A percentile compares a stretch with the other conserved stretches of the same genome.
phyloP scores from a whole-genome alignment of 2,888 invertebrate genomes.

The Lasioglossum lativentre region DNA sequence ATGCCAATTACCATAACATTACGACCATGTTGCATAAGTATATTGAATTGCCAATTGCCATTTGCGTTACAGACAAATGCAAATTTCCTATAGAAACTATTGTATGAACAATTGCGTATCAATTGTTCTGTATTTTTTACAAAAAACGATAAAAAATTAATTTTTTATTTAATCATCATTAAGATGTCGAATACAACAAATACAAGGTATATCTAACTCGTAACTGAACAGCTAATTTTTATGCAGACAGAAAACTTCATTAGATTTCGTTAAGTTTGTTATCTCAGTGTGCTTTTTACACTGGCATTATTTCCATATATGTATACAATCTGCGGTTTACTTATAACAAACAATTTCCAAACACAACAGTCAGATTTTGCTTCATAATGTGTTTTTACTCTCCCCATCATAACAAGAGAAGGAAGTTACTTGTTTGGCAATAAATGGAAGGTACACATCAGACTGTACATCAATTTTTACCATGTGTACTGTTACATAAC shows the following conservation, averaged over 20 bases:
- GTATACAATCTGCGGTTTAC: not conserved
- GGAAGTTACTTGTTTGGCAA: constrained; percentile 48
- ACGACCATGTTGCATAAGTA: constrained; percentile 53
- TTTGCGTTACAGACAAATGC: constrained; percentile 5
- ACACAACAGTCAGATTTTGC: not conserved
- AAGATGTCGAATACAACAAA: not conserved
- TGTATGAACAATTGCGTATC: not conserved
- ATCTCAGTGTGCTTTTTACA: not conserved
- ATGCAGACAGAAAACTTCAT: not conserved
- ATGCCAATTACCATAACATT: constrained; percentile 58
- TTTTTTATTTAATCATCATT: not conserved
- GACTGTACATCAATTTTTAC: constrained; percentile 57
- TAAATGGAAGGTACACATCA: constrained; percentile 40
- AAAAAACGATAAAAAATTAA: not conserved
- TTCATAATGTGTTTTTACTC: not conserved
- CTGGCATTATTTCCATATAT: not conserved
- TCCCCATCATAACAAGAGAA: not conserved
- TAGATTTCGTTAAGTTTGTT: not conserved
- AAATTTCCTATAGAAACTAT: constrained; percentile 4
- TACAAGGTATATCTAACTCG: not conserved
- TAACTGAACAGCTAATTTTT: not conserved
- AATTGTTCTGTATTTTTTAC: not conserved
- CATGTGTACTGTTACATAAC: constrained; percentile 67
- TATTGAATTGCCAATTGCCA: constrained; percentile 25
- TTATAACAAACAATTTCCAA: not conserved